phyloP scores from a whole-genome alignment of 1,140 invertebrate genomes.

The Drosophila dunni region DNA sequence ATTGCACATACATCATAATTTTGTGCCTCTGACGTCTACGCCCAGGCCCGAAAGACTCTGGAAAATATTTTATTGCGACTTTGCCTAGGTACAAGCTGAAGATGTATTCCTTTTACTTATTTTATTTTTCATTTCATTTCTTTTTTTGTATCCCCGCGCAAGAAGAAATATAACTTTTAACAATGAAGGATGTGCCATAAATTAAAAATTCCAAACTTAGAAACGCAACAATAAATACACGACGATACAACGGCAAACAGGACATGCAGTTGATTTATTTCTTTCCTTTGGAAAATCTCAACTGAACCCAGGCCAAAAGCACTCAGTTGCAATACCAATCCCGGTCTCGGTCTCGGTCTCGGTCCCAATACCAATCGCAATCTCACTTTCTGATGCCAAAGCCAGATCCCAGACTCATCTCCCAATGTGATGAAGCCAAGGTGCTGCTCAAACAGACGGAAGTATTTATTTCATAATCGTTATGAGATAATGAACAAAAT shows the following conservation, averaged over 20 bases:
- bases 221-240: conserved; percentile 80
- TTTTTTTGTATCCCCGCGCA: conserved; percentile 33
- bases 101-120: conserved; percentile 38
- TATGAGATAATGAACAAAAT: conserved; percentile 50
- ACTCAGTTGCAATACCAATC: conserved; percentile 15
- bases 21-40: conserved; percentile 64
- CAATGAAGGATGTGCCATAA: conserved; percentile 79
- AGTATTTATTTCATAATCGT: conserved; percentile 82
- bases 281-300: conserved; percentile 56
- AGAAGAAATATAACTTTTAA: conserved; percentile 76
- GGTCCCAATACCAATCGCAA: conserved; percentile 5
- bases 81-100: conserved; percentile 33
- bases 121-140: neutral
- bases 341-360: conserved; percentile 7
- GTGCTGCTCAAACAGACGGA: conserved; percentile 62
- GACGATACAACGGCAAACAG: conserved; percentile 56
- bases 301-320: conserved; percentile 23
- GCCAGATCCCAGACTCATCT: conserved; percentile 18
- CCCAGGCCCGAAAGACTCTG: conserved; percentile 10
- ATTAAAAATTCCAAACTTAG: conserved; percentile 83
- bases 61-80: conserved; percentile 50
- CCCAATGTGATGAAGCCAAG: conserved; percentile 16
- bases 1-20: conserved; percentile 83
- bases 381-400: conserved; percentile 8
- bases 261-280: conserved; percentile 82